These are phyloP conservation scores for Vulpes ferrilata DNA, from an alignment of 2,113 vertebrate genomes.

Conservation along the genomic window DNA sequence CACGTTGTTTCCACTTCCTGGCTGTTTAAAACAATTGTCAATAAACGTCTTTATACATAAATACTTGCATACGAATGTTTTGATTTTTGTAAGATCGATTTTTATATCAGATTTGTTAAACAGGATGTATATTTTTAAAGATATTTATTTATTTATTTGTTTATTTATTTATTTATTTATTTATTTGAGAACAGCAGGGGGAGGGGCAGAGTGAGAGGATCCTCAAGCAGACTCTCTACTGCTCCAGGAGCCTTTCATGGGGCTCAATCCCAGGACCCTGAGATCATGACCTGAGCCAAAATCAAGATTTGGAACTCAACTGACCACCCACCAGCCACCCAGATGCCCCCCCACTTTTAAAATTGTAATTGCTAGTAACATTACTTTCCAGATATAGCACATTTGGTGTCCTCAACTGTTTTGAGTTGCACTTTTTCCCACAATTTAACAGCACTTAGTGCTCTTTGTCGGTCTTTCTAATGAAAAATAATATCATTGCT, in stretches of 20 bases:
- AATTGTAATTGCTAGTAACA: neutral
- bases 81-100: neutral
- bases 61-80: neutral
- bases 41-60: neutral
- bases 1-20: neutral
- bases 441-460: neutral
- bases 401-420: neutral
- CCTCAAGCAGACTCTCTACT: neutral
- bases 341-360: too few relatives aligned
- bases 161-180: neutral
- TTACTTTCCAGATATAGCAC: neutral
- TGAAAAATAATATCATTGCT: neutral
- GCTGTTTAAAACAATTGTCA: neutral
- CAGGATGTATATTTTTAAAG: neutral
- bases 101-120: neutral
- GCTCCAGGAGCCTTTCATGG: rapidly evolving
- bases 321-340: neutral
- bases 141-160: neutral
- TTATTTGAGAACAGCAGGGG: neutral
- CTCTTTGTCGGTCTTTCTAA: neutral
- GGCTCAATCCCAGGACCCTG: neutral
- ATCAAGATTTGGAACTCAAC: neutral
- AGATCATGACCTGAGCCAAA: neutral
- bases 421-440: neutral
- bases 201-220: neutral